Conservation (phyloP, 2,113 vertebrate species). For the Xiphophorus hellerii region DNA sequence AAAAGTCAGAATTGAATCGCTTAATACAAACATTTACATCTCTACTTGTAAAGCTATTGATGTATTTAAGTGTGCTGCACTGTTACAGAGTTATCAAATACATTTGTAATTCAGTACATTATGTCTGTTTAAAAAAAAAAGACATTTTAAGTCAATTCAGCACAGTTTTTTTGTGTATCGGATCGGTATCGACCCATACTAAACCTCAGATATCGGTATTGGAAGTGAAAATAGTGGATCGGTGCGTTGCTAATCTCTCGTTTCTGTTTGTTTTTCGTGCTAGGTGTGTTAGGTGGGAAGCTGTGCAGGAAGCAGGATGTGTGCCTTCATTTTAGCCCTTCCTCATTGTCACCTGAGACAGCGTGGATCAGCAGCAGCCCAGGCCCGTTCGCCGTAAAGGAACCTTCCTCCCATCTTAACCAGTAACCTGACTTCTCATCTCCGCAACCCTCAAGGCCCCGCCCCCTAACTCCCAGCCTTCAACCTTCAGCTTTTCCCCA, state of each 20-base stretch:
- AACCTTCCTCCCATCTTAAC: slow-evolving; percentile 78
- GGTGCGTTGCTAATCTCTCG: neutral
- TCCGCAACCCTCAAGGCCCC: slow-evolving; percentile 75
- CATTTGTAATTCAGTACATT: too few relatives aligned
- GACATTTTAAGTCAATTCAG: too few relatives aligned
- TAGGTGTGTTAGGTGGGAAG: slow-evolving; percentile 96
- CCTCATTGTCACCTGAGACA: slow-evolving; percentile 93
- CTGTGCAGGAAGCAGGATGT: slow-evolving; percentile 87
- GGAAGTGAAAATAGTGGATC: too few relatives aligned
- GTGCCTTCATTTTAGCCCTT: slow-evolving; percentile 99
- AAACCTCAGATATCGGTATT: too few relatives aligned
- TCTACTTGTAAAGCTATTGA: too few relatives aligned
- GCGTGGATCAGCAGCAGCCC: slow-evolving; percentile 85
- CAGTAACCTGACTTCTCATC: slow-evolving; percentile 74
- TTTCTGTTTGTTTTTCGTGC: slow-evolving; percentile 5
- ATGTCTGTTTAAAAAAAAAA: too few relatives aligned
- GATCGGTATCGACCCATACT: too few relatives aligned
- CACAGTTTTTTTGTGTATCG: too few relatives aligned
- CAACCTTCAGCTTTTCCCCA: slow-evolving; percentile 84
- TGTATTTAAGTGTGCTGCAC: too few relatives aligned
- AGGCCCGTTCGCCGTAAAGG: slow-evolving; percentile 76
- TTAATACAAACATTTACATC: too few relatives aligned
- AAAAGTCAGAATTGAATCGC: too few relatives aligned
- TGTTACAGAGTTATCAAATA: too few relatives aligned
- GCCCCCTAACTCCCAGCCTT: slow-evolving; percentile 78